A percentile compares a stretch with the other conserved stretches of the same genome.
Evolutionary conservation across 2,888 invertebrate species (phyloP).

Genomic region (Pollenia griseotomentosa): DNA sequence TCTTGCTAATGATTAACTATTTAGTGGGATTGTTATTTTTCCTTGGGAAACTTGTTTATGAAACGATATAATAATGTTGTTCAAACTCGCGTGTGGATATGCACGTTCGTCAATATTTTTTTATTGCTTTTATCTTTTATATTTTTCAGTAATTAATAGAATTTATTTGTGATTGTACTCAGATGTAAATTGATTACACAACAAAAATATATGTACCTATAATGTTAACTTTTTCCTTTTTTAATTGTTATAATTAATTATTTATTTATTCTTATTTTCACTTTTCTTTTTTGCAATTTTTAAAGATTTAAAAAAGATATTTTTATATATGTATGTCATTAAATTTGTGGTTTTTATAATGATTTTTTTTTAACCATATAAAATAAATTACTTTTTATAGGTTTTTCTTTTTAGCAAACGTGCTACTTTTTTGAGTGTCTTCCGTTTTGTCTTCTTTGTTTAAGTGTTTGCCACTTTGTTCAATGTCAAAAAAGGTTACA

Average conservation of each 20-base stretch:
- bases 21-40: background rate
- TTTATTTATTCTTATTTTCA: too few species aligned
- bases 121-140: background rate
- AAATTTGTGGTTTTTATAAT: too few species aligned
- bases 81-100: slow-evolving; percentile 56
- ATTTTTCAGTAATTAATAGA: background rate
- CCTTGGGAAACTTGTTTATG: slow-evolving; percentile 26
- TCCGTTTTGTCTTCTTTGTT: slow-evolving; percentile 37
- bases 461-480: slow-evolving; percentile 73
- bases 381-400: too few species aligned
- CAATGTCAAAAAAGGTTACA: slow-evolving; percentile 84
- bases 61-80: slow-evolving; percentile 1
- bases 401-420: slow-evolving; percentile 22
- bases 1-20: slow-evolving; percentile 1
- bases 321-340: too few species aligned
- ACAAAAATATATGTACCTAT: slow-evolving; percentile 66
- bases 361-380: too few species aligned
- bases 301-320: too few species aligned
- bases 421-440: slow-evolving; percentile 36
- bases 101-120: slow-evolving; percentile 66
- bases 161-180: slow-evolving; percentile 65
- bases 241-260: background rate
- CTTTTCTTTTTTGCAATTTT: too few species aligned
- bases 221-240: background rate
- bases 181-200: slow-evolving; percentile 80